Base-by-base conservation (phyloP, 2,888 invertebrate genomes). In the Keiferia lycopersicella region DNA sequence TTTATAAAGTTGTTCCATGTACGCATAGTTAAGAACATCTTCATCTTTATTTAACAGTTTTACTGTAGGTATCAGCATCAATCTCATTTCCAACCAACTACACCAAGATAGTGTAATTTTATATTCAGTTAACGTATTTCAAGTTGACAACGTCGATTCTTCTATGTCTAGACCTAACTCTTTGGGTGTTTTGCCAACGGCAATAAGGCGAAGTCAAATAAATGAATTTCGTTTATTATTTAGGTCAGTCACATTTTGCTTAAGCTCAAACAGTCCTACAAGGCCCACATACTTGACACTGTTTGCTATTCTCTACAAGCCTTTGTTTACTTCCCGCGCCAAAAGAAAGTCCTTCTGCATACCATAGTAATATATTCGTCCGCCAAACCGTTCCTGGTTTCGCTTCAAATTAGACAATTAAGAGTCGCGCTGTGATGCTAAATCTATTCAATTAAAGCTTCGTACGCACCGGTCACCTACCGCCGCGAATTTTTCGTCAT, bases 361-460 rank as follows among this genome's bases (percentile, higher is more conserved):
- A 82, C 89, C 87, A 80, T 83, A 81, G 83, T 81, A 86, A 87
- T 85, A 83, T 86, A 88, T 88, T 86, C 85, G 84, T 79, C 83
- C 79, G 79, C 77, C 82, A 82, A 77, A 78, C 82, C 76, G 73
- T 82, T 79, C 83, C 83, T 83, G 85, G 89, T 87, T 90, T 91
- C 89, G 90, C 86, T 84, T 83, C 84, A 91, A 91, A 91, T 91
- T 87, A 91, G 89, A 88, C 91, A 84, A 91, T 91, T 91, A 91
- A 76, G 87, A 91, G 88, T 88, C 91, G 78, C 68, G 62, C 67
- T 82, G 83, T 84, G 87, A 75, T 75, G 82, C 82, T 79, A 82
- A 79, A 88, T 88, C 91, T 91, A 91, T 91, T 86, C 78, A 88
- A 91, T 91, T 91, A 91, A 89, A 89, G 82, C 91, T 73, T 83